Evolutionary conservation across 1,140 invertebrate species (phyloP).

Genomic region (Holcopasites calliopsidis): DNA sequence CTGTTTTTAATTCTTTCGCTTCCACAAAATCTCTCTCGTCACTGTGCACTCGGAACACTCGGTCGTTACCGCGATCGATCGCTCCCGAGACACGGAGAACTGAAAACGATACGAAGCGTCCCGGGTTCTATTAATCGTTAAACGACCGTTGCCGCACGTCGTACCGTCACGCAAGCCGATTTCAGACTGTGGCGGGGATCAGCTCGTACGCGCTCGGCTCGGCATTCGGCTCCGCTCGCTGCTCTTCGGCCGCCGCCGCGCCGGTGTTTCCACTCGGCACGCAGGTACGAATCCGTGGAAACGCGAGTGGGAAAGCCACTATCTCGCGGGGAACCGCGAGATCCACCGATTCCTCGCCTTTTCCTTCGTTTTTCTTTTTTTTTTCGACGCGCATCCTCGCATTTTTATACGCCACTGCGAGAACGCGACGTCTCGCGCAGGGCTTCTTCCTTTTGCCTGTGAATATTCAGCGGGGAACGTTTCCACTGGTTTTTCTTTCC

Average conservation of each 20-base stretch:
- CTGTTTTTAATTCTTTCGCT: constrained; percentile 5
- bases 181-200: constrained; percentile 75
- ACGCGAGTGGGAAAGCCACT: constrained; percentile 52
- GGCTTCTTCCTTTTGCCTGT: neutral
- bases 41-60: constrained; percentile 61
- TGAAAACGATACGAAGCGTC: constrained; percentile 59
- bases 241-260: constrained; percentile 53
- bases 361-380: neutral
- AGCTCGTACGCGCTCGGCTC: constrained; percentile 63
- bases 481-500: constrained; percentile 1
- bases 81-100: too few relatives aligned
- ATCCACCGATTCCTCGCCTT: constrained; percentile 34
- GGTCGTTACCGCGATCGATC: too few relatives aligned
- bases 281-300: constrained; percentile 56
- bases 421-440: neutral
- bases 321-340: constrained; percentile 49
- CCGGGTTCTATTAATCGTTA: constrained; percentile 34
- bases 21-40: constrained; percentile 8
- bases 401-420: constrained; percentile 24
- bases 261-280: constrained; percentile 57
- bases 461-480: constrained; percentile 5
- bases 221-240: constrained; percentile 62
- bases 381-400: constrained; percentile 14
- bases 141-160: constrained; percentile 59
- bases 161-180: constrained; percentile 76